phyloP scores from a whole-genome alignment of 2,113 vertebrate species.

The Salvator merianae region DNA sequence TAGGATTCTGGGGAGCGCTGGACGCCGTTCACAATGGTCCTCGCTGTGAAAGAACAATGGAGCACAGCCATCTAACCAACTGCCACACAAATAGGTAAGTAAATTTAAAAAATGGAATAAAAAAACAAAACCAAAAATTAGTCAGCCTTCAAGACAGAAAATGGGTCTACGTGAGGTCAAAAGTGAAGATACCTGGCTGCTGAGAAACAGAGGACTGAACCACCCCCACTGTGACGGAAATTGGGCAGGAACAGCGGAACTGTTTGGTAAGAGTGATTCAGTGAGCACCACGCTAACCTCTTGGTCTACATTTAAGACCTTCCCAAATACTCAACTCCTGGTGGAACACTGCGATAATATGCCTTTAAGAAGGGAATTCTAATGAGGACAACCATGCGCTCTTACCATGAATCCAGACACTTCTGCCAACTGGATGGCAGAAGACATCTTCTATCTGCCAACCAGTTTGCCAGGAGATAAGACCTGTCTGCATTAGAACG shows the following conservation, averaged over 20 bases:
- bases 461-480: neutral
- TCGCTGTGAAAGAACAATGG: constrained; percentile 20
- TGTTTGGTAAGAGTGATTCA: constrained; percentile 38
- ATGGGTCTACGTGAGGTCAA: neutral
- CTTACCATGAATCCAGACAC: neutral
- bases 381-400: neutral
- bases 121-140: neutral
- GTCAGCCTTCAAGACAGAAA: constrained; percentile 29
- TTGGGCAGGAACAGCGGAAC: constrained; percentile 43
- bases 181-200: neutral
- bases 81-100: neutral
- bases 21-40: neutral
- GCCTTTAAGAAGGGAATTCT: neutral
- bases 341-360: neutral
- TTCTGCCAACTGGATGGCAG: too few relatives aligned
- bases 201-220: neutral
- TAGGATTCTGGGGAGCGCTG: neutral
- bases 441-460: too few relatives aligned
- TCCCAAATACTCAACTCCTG: neutral
- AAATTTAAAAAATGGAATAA: neutral
- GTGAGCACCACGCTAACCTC: rapidly evolving
- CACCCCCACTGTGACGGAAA: neutral
- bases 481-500: too few relatives aligned
- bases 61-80: neutral
- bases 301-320: constrained; percentile 13